phyloP scores from a whole-genome alignment of 2,113 vertebrate species.

The Mus spicilegus region DNA sequence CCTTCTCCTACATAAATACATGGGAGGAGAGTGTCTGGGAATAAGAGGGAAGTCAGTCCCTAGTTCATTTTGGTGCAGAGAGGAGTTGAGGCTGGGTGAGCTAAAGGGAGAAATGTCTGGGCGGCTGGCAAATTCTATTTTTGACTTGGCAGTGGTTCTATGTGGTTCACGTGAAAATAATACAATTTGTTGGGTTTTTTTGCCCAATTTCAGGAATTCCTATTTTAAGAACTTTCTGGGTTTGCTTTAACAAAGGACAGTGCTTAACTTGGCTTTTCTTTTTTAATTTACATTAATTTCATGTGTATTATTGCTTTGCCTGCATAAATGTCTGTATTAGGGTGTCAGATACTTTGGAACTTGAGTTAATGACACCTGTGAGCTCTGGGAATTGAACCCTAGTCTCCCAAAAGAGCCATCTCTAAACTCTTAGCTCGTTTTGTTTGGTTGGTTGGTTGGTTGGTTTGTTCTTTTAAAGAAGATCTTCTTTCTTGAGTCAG shows the following conservation, averaged over 20 bases:
- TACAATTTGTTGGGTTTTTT: neutral
- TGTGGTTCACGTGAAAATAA: conserved; percentile 21
- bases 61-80: too few relatives aligned
- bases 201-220: neutral
- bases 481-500: neutral
- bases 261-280: neutral
- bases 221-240: conserved; percentile 46
- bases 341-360: neutral
- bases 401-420: neutral
- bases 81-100: too few relatives aligned
- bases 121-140: neutral
- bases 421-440: neutral
- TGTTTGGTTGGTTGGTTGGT: too few relatives aligned
- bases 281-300: neutral
- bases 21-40: too few relatives aligned
- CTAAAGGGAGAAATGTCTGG: too few relatives aligned
- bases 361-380: neutral
- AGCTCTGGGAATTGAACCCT: neutral
- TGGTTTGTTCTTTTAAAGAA: neutral
- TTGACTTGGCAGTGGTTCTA: neutral
- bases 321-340: neutral
- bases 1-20: too few relatives aligned
- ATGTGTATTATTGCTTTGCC: neutral
- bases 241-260: neutral
- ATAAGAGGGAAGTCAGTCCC: too few relatives aligned